These are phyloP conservation scores for Drosophila ananassae DNA, from an alignment of 1,140 invertebrate species.

Conservation along the genomic window DNA sequence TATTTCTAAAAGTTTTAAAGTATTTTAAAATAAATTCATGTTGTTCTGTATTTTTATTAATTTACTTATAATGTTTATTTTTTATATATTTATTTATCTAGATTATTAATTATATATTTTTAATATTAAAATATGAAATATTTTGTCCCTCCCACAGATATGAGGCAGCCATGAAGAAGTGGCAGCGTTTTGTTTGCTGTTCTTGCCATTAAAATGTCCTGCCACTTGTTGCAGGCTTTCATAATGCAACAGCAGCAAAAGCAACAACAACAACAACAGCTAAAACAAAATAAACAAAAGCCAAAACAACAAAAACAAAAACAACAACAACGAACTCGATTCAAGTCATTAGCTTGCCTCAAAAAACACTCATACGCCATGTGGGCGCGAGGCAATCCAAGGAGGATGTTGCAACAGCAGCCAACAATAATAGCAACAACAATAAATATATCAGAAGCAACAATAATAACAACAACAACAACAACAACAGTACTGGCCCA, in stretches of 20 bases:
- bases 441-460: background rate
- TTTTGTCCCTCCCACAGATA: conserved; percentile 25
- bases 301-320: conserved; percentile 12
- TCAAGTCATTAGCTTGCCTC: conserved; percentile 29
- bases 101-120: background rate
- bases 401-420: conserved; percentile 51
- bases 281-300: background rate
- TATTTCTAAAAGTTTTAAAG: too few species aligned
- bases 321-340: conserved; percentile 59
- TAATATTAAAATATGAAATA: conserved; percentile 1
- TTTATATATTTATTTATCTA: background rate
- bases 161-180: conserved; percentile 58
- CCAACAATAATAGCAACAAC: conserved; percentile 1
- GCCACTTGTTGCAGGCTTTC: conserved; percentile 72
- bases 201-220: conserved; percentile 53
- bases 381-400: conserved; percentile 42
- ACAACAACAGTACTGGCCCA: conserved; percentile 29
- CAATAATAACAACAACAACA: conserved; percentile 3
- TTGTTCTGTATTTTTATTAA: background rate
- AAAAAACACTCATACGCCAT: conserved; percentile 60
- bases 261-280: conserved; percentile 9
- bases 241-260: conserved; percentile 53
- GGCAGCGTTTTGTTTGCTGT: conserved; percentile 39
- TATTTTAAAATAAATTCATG: too few species aligned
- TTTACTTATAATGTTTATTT: background rate